These are phyloP conservation scores for Oryctolagus cuniculus DNA, from an alignment of 2,113 vertebrate species.

Conservation along the genomic window mOryCun1.1 NC_091444.1:30397001-30397500, in stretches of 20 bases:
- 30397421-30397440: slow-evolving; percentile 93
- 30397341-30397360: slow-evolving; percentile 55
- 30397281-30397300: slow-evolving; percentile 81
- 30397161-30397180: slow-evolving; percentile 81
- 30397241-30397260: slow-evolving; percentile 76
- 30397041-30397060: slow-evolving; percentile 86
- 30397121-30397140: slow-evolving; percentile 55
- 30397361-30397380: slow-evolving; percentile 67
- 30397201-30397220: slow-evolving; percentile 77
- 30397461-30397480: slow-evolving; percentile 94
- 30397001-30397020: slow-evolving; percentile 78
- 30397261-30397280: slow-evolving; percentile 76
- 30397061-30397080: slow-evolving; percentile 78
- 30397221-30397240: slow-evolving; percentile 75
- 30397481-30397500: slow-evolving; percentile 96
- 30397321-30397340: not conserved
- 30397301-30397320: slow-evolving; percentile 78
- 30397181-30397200: slow-evolving; percentile 72
- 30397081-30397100: slow-evolving; percentile 75
- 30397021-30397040: slow-evolving; percentile 89
- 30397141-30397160: slow-evolving; percentile 78
- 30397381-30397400: slow-evolving; percentile 85
- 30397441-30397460: slow-evolving; percentile 91
- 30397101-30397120: slow-evolving; percentile 83
- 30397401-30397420: slow-evolving; percentile 91